Evolutionary conservation across 2,888 invertebrate species (phyloP).

Genomic region (Eurois occulta): DNA sequence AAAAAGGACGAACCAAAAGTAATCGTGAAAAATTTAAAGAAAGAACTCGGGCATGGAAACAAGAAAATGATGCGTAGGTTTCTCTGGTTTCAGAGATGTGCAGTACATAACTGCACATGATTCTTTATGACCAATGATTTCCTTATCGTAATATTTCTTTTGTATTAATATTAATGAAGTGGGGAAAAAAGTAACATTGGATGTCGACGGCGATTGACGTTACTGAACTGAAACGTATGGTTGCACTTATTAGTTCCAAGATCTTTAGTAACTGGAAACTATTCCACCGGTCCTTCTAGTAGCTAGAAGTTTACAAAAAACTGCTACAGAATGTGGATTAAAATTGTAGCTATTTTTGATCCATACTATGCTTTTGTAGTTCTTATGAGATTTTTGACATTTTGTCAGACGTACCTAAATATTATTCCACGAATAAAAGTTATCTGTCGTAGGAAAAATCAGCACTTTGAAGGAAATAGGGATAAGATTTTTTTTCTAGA

Average conservation of each 20-base stretch:
- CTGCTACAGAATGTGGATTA: not conserved
- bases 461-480: not conserved
- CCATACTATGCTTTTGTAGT: not conserved
- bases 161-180: not conserved
- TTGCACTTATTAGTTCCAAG: not conserved
- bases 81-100: constrained; percentile 15
- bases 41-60: not conserved
- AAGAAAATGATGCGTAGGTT: constrained; percentile 4
- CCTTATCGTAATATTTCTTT: not conserved
- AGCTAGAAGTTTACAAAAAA: not conserved
- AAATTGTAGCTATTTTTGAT: no score
- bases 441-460: not conserved
- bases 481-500: not conserved
- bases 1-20: not conserved
- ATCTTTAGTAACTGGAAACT: not conserved
- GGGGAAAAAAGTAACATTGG: not conserved
- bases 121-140: constrained; percentile 21
- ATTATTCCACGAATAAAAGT: not conserved
- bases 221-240: not conserved
- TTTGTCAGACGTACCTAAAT: not conserved
- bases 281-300: not conserved
- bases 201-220: not conserved
- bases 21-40: constrained; percentile 3
- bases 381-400: not conserved
- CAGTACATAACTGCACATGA: no score